These are phyloP conservation scores for Caenorhabditis doughertyi DNA, from an alignment of 2,888 invertebrate genomes.

Conservation along the genomic window DNA sequence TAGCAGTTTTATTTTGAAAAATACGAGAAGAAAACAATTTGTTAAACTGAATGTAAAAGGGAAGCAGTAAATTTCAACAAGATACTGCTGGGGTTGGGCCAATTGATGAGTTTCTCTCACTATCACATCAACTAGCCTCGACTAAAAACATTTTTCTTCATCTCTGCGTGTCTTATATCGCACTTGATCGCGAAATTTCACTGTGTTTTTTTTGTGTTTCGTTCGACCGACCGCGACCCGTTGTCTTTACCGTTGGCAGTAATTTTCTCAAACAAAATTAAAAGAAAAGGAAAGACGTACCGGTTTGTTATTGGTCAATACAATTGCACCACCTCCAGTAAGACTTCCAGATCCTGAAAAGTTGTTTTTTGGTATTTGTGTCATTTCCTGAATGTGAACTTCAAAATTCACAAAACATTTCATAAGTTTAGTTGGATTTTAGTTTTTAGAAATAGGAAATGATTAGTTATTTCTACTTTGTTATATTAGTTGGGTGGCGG, in stretches of 20 bases:
- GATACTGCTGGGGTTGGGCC: constrained; percentile 6
- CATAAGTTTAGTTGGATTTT: too few relatives aligned
- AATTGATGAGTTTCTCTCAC: constrained; percentile 35
- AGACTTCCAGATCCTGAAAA: constrained; percentile 75
- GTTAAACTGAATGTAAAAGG: neutral
- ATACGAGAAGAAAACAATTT: too few relatives aligned
- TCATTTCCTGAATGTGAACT: too few relatives aligned
- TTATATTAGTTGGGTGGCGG: too few relatives aligned
- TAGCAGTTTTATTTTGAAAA: too few relatives aligned
- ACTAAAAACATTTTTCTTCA: neutral
- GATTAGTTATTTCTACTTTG: too few relatives aligned
- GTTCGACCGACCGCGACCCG: neutral
- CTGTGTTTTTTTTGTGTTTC: constrained; percentile 9
- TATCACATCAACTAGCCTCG: constrained; percentile 50
- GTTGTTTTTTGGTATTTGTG: too few relatives aligned
- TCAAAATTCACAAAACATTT: too few relatives aligned
- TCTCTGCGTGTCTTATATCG: constrained; percentile 21
- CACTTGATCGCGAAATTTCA: neutral
- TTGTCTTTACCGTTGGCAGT: neutral
- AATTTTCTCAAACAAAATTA: too few relatives aligned
- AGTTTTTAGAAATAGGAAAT: too few relatives aligned
- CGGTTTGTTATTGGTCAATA: constrained; percentile 67
- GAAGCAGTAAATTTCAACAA: neutral
- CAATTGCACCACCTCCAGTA: constrained; percentile 75
- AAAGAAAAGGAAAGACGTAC: constrained; percentile 44